phyloP scores from a whole-genome alignment of 37 sponge, comb jelly and placozoan species.

The Chondrilla cf. caribensis region DNA sequence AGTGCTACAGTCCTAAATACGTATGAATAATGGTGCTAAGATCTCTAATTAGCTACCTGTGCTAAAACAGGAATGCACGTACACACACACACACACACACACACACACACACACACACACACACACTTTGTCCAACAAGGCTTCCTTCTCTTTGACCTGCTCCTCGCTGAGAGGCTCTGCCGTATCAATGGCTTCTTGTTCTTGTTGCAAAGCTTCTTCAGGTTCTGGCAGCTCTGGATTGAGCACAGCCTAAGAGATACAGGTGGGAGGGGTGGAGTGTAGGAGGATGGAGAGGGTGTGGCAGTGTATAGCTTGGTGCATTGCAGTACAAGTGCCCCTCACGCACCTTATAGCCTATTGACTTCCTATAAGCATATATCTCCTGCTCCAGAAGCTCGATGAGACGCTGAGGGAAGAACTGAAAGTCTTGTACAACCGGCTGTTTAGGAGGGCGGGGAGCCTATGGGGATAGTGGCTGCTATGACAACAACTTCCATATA shows the following conservation, averaged over 20 bases:
- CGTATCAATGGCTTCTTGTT: slow-evolving; percentile 90
- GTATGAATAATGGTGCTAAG: too few species aligned
- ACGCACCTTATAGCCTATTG: slow-evolving; percentile 61
- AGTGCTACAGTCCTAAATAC: too few species aligned
- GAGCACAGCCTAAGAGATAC: slow-evolving; percentile 18
- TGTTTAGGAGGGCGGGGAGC: slow-evolving; percentile 99
- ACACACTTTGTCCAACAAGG: slow-evolving; percentile 63
- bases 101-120: too few species aligned
- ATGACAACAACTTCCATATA: neutral
- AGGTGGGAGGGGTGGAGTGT: too few species aligned
- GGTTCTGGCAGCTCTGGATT: slow-evolving; percentile 87
- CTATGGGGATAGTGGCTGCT: slow-evolving; percentile 17
- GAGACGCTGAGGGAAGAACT: slow-evolving; percentile 94
- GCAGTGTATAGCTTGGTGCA: neutral
- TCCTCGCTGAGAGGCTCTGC: slow-evolving; percentile 91
- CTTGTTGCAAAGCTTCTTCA: slow-evolving; percentile 79
- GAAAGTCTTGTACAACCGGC: slow-evolving; percentile 95
- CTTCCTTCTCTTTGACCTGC: slow-evolving; percentile 78
- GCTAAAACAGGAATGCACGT: too few species aligned
- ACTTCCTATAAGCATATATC: slow-evolving; percentile 86
- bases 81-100: too few species aligned
- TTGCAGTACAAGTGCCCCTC: neutral
- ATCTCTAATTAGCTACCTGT: too few species aligned
- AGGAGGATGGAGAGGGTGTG: neutral
- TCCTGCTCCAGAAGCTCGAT: slow-evolving; percentile 96